Evolutionary conservation across 1,140 invertebrate species (phyloP).

Genomic region (Druon quercuslanigerum): DNA sequence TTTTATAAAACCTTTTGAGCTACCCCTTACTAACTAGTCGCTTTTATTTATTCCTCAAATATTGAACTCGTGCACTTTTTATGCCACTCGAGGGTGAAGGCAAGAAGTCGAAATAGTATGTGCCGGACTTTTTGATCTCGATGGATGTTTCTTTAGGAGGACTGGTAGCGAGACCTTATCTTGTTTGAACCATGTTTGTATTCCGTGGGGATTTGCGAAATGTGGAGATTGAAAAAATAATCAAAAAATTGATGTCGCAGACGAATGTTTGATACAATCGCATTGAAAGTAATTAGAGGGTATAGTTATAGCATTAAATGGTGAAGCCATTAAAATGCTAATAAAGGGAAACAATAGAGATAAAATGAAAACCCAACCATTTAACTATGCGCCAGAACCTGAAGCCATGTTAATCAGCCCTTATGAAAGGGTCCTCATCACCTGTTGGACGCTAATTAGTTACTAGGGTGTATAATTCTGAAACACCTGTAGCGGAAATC

Average conservation of each 20-base stretch:
- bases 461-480: conserved; percentile 43
- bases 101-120: conserved; percentile 10
- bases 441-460: conserved; percentile 64
- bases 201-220: background rate
- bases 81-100: conserved; percentile 7
- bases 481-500: conserved; percentile 52
- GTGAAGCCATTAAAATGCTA: background rate
- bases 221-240: background rate
- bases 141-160: conserved; percentile 5
- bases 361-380: background rate
- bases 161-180: background rate
- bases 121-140: conserved; percentile 2
- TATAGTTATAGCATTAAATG: background rate
- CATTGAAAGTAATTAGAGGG: too few species aligned
- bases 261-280: background rate
- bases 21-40: conserved; percentile 31
- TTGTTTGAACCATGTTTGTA: too few species aligned
- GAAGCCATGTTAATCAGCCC: background rate
- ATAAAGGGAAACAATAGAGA: background rate
- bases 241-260: background rate
- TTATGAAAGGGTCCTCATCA: conserved; percentile 54
- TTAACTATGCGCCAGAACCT: conserved; percentile 5
- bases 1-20: conserved; percentile 55
- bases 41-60: conserved; percentile 64
- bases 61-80: conserved; percentile 55